Conservation (phyloP, 2,888 invertebrate genomes). For the Sminthurides aquaticus region DNA sequence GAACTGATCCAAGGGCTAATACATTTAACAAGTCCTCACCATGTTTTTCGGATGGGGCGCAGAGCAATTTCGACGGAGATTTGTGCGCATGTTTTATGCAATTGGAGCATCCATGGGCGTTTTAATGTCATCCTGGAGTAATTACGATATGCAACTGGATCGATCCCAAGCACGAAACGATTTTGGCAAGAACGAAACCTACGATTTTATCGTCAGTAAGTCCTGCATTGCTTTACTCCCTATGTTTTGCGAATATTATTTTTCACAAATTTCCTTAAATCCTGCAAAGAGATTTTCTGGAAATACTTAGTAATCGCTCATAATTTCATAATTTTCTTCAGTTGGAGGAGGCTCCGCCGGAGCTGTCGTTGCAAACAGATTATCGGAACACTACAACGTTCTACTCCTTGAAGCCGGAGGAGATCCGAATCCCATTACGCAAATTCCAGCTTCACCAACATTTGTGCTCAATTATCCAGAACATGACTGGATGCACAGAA, state of each 20-base stretch:
- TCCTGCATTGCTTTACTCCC: too few relatives aligned
- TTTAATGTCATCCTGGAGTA: background rate
- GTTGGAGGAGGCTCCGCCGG: conserved; percentile 20
- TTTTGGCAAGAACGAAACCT: background rate
- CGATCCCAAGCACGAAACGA: background rate
- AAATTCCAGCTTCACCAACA: background rate
- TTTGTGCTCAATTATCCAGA: background rate
- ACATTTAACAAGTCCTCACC: background rate
- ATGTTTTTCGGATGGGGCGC: background rate
- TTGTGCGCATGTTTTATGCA: background rate
- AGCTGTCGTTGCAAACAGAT: conserved; percentile 20
- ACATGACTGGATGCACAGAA: conserved; percentile 13
- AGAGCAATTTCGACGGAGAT: background rate
- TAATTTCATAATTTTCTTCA: background rate
- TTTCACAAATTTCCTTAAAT: too few relatives aligned
- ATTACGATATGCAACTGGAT: background rate
- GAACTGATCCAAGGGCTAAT: background rate
- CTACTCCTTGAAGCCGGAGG: conserved; percentile 26
- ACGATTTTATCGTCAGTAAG: conserved; percentile 4
- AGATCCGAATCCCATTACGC: conserved; percentile 11
- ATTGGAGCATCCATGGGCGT: background rate
- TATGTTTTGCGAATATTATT: too few relatives aligned
- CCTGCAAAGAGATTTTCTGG: too few relatives aligned
- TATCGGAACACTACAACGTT: conserved; percentile 19
- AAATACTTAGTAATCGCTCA: background rate